Evolutionary conservation across 2,113 vertebrate species (phyloP), one percentile per base, ranked within the genome.

Genomic region (Melospiza melodia): DNA sequence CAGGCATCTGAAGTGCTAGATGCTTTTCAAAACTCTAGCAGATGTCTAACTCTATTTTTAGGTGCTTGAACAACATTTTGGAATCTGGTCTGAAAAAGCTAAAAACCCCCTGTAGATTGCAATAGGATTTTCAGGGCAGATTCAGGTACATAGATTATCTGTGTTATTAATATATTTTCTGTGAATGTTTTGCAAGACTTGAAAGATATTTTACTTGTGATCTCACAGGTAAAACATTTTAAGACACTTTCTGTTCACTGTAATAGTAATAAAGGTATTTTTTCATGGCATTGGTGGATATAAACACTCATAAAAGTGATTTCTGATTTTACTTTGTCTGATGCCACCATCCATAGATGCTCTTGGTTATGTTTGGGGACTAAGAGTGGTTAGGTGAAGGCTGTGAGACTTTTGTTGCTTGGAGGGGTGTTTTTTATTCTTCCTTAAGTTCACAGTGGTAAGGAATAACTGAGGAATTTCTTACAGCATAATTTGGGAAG

Each of bases 31-130:
- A 76, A 48, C 41, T 52, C 72, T 37, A 83, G 55, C 87, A 91
- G 78, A 83, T 93, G 84, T 63, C 59, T 80, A 52, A 17, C 46
- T 67, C 59, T 90, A 74, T 79, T 95, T 92, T 90, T 92, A 91
- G 69, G 35, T 69, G 10, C 41, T 84, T 85, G 51, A 89, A 67
- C 54, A 96, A 54, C 18, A 63, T 51, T 73, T 85, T 13, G 59
- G 67, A 89, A 79, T 83, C 54, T 80, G 21, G 11, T 82, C 55
- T 93, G 59, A 82, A 81, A 90, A 63, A 62, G 10, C 41, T 58
- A 30, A 83, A 63, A 44, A 0, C 0, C 10, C 2, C n/a, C 33
- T 67, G 51, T 55, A 92, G n/a, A 37, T 20, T 55, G 16, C 16
- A 28, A 25, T 24, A 14, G 23, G 51, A 37, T 67, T 74, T 83